Conservation (phyloP, 2,888 invertebrate genomes). For the Drosophila vallismaia region DNA sequence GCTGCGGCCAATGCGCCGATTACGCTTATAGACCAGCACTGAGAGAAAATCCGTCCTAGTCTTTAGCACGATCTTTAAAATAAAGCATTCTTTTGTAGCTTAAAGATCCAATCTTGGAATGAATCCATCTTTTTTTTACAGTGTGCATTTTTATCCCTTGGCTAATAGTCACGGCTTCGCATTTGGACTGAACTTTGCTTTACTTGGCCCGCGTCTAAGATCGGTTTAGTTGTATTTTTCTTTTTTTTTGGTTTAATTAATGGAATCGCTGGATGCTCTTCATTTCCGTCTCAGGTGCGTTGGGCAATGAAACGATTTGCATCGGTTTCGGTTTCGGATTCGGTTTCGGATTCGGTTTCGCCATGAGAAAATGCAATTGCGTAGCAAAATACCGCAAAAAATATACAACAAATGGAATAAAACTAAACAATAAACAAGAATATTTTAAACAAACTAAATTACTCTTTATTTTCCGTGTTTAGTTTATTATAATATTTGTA, state of each 20-base stretch:
- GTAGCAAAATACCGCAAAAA: slow-evolving; percentile 5
- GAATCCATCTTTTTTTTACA: no score
- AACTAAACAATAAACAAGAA: not conserved
- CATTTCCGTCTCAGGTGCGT: slow-evolving; percentile 42
- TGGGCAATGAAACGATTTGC: slow-evolving; percentile 63
- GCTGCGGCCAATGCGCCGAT: slow-evolving; percentile 49
- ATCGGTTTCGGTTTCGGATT: slow-evolving; percentile 33
- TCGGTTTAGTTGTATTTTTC: slow-evolving; percentile 54
- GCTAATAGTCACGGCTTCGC: slow-evolving; percentile 53
- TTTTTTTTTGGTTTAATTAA: slow-evolving; percentile 74
- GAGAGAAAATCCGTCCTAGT: not conserved
- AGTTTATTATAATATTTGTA: not conserved
- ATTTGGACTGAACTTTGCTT: slow-evolving; percentile 67
- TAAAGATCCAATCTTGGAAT: no score
- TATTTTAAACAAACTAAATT: not conserved
- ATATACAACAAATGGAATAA: not conserved
- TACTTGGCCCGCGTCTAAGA: slow-evolving; percentile 1
- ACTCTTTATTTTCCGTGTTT: not conserved
- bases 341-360: not conserved
- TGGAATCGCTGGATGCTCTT: slow-evolving; percentile 45
- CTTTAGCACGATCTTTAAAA: no score
- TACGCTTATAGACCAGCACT: slow-evolving; percentile 30
- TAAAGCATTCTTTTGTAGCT: no score
- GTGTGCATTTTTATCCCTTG: no score
- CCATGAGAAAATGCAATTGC: slow-evolving; percentile 57